Percentiles rank a stretch among this genome's conserved stretches.
Conservation (phyloP, 2,888 invertebrate species). For the Cheilosia grossa region DNA sequence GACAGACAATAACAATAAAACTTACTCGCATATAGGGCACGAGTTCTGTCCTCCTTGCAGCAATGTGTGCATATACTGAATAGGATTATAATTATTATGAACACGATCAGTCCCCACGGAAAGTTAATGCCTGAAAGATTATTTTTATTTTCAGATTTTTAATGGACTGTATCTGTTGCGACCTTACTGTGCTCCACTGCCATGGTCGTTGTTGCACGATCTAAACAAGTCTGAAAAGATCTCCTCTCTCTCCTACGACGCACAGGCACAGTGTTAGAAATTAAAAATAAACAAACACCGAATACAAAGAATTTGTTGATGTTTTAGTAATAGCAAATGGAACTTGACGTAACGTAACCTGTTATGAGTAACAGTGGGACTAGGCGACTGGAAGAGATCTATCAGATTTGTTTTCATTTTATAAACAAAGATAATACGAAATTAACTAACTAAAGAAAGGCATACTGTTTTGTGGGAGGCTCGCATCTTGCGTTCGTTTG, state of each 20-base stretch:
- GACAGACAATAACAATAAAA: background rate
- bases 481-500: too few relatives aligned
- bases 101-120: slow-evolving; percentile 35
- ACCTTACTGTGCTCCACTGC: slow-evolving; percentile 26
- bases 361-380: too few relatives aligned
- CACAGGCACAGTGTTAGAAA: slow-evolving; percentile 6
- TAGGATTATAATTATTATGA: slow-evolving; percentile 28
- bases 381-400: too few relatives aligned
- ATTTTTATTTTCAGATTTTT: slow-evolving; percentile 7
- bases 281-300: slow-evolving; percentile 8
- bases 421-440: too few relatives aligned
- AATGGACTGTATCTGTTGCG: background rate
- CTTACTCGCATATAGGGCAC: slow-evolving; percentile 51
- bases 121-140: slow-evolving; percentile 28
- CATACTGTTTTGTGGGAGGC: too few relatives aligned
- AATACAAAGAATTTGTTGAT: background rate
- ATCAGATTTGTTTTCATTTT: too few relatives aligned
- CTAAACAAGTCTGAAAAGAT: background rate
- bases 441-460: too few relatives aligned
- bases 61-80: slow-evolving; percentile 35
- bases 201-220: background rate
- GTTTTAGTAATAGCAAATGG: slow-evolving; percentile 1
- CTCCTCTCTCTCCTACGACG: background rate
- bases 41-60: slow-evolving; percentile 5
- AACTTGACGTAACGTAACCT: too few relatives aligned